These are phyloP conservation scores for Nautilus pompilius DNA, from an alignment of 1,140 invertebrate species.

Conservation along the genomic window DNA sequence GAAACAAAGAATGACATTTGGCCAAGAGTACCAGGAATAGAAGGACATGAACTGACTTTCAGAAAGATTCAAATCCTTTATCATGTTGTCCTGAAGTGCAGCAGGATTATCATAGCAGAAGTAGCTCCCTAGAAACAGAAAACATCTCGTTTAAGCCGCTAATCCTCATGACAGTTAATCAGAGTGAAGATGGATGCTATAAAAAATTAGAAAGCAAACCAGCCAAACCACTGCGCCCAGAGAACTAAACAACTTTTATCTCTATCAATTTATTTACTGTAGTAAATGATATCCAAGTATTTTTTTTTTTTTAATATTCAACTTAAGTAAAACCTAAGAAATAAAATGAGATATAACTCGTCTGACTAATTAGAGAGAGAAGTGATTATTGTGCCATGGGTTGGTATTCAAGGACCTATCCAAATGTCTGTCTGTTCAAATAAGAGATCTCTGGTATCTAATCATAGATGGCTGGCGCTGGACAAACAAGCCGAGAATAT, in stretches of 20 bases:
- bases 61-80: conserved; percentile 75
- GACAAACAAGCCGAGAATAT: too few species aligned
- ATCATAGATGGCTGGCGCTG: too few species aligned
- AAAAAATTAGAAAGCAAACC: not conserved
- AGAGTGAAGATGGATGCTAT: not conserved
- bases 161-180: not conserved
- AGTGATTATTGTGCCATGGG: too few species aligned
- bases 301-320: not conserved
- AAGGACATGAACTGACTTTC: conserved; percentile 80
- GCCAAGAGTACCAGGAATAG: conserved; percentile 97
- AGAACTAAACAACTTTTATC: not conserved
- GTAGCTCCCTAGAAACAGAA: conserved; percentile 76
- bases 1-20: conserved; percentile 94
- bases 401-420: too few species aligned
- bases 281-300: not conserved
- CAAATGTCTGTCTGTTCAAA: too few species aligned
- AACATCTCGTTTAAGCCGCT: not conserved
- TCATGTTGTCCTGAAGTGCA: conserved; percentile 85
- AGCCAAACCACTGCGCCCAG: not conserved
- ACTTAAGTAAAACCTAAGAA: too few species aligned
- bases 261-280: not conserved
- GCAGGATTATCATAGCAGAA: conserved; percentile 98
- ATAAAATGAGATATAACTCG: too few species aligned
- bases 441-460: too few species aligned
- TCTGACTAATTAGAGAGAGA: too few species aligned